A percentile compares a stretch with the other conserved stretches of the same genome.
Evolutionary conservation across 2,888 invertebrate genomes (phyloP).

Genomic region (Agonopterix alstromeriana): DNA sequence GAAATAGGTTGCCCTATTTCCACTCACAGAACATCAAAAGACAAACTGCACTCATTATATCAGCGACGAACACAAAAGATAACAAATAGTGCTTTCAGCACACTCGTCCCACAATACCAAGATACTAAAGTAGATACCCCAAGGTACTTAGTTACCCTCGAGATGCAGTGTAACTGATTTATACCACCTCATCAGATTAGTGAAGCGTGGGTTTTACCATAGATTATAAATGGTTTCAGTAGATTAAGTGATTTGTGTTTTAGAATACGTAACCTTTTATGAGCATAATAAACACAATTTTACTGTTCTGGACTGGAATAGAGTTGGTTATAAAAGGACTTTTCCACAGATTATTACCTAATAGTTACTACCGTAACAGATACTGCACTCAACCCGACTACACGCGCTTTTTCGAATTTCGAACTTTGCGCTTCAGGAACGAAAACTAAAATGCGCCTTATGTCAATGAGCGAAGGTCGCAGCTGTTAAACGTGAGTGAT

Average conservation of each 20-base stretch:
- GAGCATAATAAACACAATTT: no score
- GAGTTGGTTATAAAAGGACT: no score
- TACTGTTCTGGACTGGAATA: no score
- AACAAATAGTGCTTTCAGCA: conserved; percentile 47
- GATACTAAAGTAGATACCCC: not conserved
- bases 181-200: conserved; percentile 22
- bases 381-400: no score
- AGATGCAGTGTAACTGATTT: conserved; percentile 17
- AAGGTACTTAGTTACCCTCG: conserved; percentile 5
- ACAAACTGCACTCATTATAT: conserved; percentile 15
- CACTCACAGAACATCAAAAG: conserved; percentile 1
- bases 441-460: no score
- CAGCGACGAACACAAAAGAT: conserved; percentile 27
- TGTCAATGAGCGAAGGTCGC: no score
- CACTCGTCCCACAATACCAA: conserved; percentile 8
- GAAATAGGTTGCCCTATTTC: conserved; percentile 1
- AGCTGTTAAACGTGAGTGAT: no score
- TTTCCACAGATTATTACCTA: no score
- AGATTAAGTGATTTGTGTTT: not conserved
- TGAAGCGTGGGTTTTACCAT: conserved; percentile 16
- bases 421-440: no score
- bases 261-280: no score
- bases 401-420: no score
- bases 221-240: not conserved
- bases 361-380: no score